Base-by-base conservation (phyloP, 2,113 vertebrate species). In the Ornithorhynchus anatinus region DNA sequence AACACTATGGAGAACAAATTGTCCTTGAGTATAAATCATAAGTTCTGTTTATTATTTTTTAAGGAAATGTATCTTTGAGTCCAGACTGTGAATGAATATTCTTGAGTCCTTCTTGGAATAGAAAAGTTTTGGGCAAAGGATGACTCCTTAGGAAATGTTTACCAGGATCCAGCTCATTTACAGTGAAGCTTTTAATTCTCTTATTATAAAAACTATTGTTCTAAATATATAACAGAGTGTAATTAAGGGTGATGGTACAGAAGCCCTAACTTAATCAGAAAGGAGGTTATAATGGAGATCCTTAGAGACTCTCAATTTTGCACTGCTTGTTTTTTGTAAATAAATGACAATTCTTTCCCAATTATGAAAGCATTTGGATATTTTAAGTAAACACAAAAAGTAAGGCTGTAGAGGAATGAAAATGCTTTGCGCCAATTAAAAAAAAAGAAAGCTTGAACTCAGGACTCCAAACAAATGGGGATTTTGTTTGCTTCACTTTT, bases 381-480 rank as follows among this genome's bases (percentile, higher is more conserved):
- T 69, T 82, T 82, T 83, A 76, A 81, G 72, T 62, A 64, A 53
- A 75, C 37, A 27, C 14, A 66, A 27, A 38, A 52, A 54, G 5
- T 54, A 79, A 48, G 68, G 25, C 5, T 61, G 7, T 11, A 69
- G 53, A 66, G 57, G 59, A 17, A 69, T 54, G 16, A 45, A 40
- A 39, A 75, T 73, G 66, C 25, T 33, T 22, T 66, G 29, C 72
- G 59, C 62, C 68, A 88, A 67, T 42, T 59, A 80, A 78, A 78
- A 59, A 1, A 60, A n/a, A n/a, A 78, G 29, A 52, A 79, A 73
- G 7, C 11, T 33, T 66, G 36, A 86, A 69, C 57, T 54, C 36
- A 9, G 53, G 57, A 58, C 44, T 60, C 3, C 43, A 84, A 69
- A 59, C 7, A 22, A 36, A 37, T 25, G 6, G n/a, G 37, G 10